phyloP scores from a whole-genome alignment of 1,140 invertebrate species.

The Zeugodacus cucurbitae region DNA sequence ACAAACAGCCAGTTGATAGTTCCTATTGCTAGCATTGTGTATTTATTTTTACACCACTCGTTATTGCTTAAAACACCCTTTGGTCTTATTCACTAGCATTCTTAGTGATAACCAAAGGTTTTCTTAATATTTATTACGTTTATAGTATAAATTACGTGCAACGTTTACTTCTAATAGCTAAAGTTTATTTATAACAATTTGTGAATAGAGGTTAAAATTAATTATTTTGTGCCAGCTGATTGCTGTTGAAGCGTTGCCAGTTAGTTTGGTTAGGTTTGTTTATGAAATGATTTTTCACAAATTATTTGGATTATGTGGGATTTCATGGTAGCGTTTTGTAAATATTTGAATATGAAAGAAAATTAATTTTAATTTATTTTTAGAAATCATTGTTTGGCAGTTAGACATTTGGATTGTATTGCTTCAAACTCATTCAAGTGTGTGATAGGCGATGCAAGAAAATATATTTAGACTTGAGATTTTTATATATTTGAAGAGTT shows the following conservation, averaged over 20 bases:
- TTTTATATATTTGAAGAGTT: too few species aligned
- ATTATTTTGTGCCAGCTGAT: not conserved
- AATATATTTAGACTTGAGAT: too few species aligned
- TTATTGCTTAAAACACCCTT: not conserved
- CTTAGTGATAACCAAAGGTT: not conserved
- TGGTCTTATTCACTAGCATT: not conserved
- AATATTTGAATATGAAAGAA: not conserved
- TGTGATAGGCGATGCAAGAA: too few species aligned
- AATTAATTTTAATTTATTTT: too few species aligned
- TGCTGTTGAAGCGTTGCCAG: not conserved
- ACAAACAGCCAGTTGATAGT: slow-evolving; percentile 62
- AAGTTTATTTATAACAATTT: not conserved
- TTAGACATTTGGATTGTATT: too few species aligned
- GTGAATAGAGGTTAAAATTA: not conserved
- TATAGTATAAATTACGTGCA: not conserved
- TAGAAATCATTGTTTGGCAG: too few species aligned
- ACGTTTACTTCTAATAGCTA: not conserved
- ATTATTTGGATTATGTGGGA: too few species aligned
- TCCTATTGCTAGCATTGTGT: slow-evolving; percentile 46
- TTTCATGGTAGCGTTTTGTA: too few species aligned
- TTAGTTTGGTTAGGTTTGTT: not conserved
- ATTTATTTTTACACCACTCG: not conserved
- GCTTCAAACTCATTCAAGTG: too few species aligned
- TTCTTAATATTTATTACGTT: too few species aligned
- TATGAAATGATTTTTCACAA: too few species aligned